Base-by-base conservation (phyloP, 2,797 vertebrate species). In the Microctenopoma steveboyesi region DNA sequence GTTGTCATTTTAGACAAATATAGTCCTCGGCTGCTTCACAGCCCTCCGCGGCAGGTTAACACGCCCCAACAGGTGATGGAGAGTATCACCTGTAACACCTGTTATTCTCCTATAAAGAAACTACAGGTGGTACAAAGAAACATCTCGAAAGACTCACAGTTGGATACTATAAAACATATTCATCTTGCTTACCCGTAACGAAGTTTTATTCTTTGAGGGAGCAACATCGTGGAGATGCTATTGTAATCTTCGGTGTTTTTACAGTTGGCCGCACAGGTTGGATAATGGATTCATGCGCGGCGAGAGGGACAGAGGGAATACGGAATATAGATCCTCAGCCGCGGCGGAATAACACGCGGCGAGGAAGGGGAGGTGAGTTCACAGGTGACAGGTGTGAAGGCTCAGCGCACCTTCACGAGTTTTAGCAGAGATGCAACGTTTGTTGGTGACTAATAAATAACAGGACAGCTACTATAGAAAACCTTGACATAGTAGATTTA, bases 11-110 rank as follows among this genome's bases (percentile, higher is more conserved):
- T n/a, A 18, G 45, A 46, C 15, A 9, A 46, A 46, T 46, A 46
- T 8, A 18, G 45, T 6, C 45, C 63, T 45, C 27, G 73, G 74
- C 78, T 71, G 42, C 64, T 51, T 14, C 51, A 35, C 66, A 45
- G 35, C 66, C 22, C 59, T 70, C 66, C 77, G 11, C 53, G 18
- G 58, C 22, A 79, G 77, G 47, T 66, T 52, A 85, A 90, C 89
- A 91, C 91, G 82, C 92, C 92, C 91, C 84, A 37, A 79, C 91
- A 92, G 92, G 91, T 92, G 92, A 92, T 86, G 91, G 67, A 82
- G 80, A 82, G 85, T 85, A 88, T 89, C 91, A 91, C 90, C 91
- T 92, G 88, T 18, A 35, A 2, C 35, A 22, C 22, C 22, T 22
- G 7, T 22, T 27, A 39, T 68, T 61, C 40, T 61, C 28, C 57